Evolutionary conservation across 2,888 invertebrate species (phyloP), one percentile per base, ranked within the genome.

Genomic region (Cataglyphis albicans): DNA sequence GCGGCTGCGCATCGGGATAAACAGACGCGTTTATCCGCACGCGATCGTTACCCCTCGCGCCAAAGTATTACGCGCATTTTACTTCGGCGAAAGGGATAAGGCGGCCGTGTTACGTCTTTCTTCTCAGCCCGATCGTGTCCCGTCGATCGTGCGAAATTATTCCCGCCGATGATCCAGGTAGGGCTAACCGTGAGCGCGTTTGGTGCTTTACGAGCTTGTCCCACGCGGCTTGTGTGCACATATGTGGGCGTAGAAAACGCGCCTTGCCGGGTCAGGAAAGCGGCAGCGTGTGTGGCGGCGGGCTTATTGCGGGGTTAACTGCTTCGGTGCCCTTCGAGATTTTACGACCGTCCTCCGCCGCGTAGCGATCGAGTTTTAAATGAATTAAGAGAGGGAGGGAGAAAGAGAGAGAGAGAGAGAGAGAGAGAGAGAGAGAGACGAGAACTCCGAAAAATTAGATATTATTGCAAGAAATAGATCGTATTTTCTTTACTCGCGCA

Each of bases 121-220:
- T 80, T 82, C 65, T 82, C 80, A 67, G 82, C 44, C 44, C 76
- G 1, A 25, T 57, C 25, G 48, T 65, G 35, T 21, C 38, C 68
- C 65, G 61, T 59, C 75, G 84, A 86, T 85, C 89, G 89, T 86
- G 88, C 84, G 67, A 86, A 89, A 81, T 85, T 89, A 78, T 86
- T 81, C 61, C 6, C 64, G 52, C 29, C 74, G 70, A 84, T 75
- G 64, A 83, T 84, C 83, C 35, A 35, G 81, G 63, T 57, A 52
- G 38, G 38, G 29, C 35, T 67, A 63, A 74, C 64, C 55, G 80
- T 44, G 65, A 21, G 29, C 29, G 55, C 41, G 63, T 63, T 59
- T 21, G 12, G 52, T 67, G 76, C 48, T 81, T 88, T 81, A 74
- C 85, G 81, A 78, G 59, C 55, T 64, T 59, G 41, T 12, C 52